Percentiles rank a stretch among this genome's conserved stretches.
These are phyloP conservation scores for Thinocorus orbignyianus DNA, from an alignment of 2,113 vertebrate genomes.

Conservation along the genomic window DNA sequence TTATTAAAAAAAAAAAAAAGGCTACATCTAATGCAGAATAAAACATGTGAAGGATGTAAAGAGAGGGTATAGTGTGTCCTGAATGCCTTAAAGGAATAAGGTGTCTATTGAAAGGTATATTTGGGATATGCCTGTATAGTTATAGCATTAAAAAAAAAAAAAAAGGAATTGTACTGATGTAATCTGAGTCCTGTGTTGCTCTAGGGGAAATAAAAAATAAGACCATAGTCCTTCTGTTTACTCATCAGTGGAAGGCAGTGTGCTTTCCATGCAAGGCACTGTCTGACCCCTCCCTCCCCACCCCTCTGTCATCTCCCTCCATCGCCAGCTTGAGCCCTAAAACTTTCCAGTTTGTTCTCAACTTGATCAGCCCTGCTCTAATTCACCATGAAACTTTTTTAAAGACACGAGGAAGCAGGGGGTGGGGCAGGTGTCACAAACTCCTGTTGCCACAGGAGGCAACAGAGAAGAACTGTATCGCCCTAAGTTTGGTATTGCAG, in stretches of 20 bases:
- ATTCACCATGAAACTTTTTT: neutral
- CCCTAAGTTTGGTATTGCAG: neutral
- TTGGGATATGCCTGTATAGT: neutral
- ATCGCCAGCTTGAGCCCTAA: neutral
- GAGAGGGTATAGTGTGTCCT: neutral
- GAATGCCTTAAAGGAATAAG: neutral
- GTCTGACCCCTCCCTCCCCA: neutral
- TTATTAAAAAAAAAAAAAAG: neutral
- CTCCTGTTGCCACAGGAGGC: neutral
- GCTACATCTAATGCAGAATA: neutral
- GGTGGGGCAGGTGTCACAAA: no score
- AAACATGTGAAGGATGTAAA: neutral
- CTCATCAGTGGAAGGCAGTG: neutral
- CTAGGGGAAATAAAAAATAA: neutral
- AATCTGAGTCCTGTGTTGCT: neutral
- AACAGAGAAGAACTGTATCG: neutral
- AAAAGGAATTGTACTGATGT: rapidly evolving
- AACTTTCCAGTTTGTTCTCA: neutral
- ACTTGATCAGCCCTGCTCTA: neutral
- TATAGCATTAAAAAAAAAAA: neutral
- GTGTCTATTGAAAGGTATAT: neutral
- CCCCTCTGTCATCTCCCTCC: rapidly evolving
- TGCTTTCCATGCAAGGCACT: neutral
- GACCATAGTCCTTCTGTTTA: neutral
- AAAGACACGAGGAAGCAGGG: neutral